Conservation (phyloP, 2,113 vertebrate genomes). For the Lichenostomus cassidix region DNA sequence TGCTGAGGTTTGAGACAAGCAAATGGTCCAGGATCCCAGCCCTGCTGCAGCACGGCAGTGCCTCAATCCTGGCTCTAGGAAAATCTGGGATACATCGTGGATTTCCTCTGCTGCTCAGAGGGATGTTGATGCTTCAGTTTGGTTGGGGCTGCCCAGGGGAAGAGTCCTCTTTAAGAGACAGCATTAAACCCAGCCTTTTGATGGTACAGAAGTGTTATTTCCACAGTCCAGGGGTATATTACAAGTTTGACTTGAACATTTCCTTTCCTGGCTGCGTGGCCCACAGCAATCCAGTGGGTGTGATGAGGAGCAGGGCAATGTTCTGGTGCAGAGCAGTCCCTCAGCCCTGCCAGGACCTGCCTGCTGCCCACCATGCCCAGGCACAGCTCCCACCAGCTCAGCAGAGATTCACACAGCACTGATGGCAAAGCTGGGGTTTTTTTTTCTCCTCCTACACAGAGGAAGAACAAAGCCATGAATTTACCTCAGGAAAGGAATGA, state of each 20-base stretch:
- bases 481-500: background rate
- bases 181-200: background rate
- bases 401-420: background rate
- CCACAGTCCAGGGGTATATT: background rate
- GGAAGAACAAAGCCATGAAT: background rate
- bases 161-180: background rate
- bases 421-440: background rate
- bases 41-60: background rate
- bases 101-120: background rate
- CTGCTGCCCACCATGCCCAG: background rate
- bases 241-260: background rate
- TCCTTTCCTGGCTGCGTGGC: background rate
- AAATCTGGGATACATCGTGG: accelerated
- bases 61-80: background rate
- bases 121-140: background rate
- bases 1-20: background rate
- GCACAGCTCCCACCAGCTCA: background rate
- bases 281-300: background rate
- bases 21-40: background rate
- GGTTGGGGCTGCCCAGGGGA: background rate
- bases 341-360: background rate
- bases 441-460: background rate
- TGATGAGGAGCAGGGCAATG: background rate
- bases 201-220: background rate
- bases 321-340: background rate